These are phyloP conservation scores for Drosophila testacea DNA, from an alignment of 2,888 invertebrate species.

Conservation along the genomic window DNA sequence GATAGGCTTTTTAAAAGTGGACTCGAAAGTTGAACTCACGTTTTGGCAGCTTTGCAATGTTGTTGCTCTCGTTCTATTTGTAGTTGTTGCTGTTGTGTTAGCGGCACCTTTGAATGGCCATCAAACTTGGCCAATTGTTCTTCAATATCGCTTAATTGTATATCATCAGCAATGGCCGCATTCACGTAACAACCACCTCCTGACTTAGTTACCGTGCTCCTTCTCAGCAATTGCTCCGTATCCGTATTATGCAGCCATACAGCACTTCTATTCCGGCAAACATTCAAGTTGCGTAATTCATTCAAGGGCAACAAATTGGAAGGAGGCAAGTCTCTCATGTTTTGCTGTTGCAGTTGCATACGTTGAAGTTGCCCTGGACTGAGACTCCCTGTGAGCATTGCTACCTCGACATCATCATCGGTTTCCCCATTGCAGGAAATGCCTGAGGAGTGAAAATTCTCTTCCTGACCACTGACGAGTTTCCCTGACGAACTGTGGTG, in stretches of 20 bases:
- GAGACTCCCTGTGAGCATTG: conserved; percentile 76
- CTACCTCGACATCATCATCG: conserved; percentile 81
- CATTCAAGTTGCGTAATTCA: conserved; percentile 82
- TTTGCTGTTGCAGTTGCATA: conserved; percentile 43
- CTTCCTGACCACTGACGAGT: conserved; percentile 61
- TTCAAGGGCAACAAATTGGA: conserved; percentile 47
- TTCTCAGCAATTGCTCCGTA: conserved; percentile 45
- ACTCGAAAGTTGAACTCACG: conserved; percentile 55
- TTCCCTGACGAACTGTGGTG: conserved; percentile 10
- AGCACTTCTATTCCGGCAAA: conserved; percentile 83
- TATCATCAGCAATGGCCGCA: conserved; percentile 79
- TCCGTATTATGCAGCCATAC: conserved; percentile 81
- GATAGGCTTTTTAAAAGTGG: conserved; percentile 37
- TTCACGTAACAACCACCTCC: conserved; percentile 49
- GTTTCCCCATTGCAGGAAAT: conserved; percentile 84
- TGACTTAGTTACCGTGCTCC: neutral
- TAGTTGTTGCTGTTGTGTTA: conserved; percentile 24
- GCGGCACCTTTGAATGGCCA: conserved; percentile 62
- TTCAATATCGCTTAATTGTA: conserved; percentile 84
- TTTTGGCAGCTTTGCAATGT: conserved; percentile 45
- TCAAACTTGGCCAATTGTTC: conserved; percentile 83
- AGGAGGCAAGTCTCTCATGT: conserved; percentile 3
- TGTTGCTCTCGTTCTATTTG: conserved; percentile 22
- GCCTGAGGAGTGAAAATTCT: conserved; percentile 82
- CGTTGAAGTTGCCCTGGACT: conserved; percentile 53